Conservation (phyloP, 2,797 vertebrate genomes). For the Cheirogaleus major region DNA sequence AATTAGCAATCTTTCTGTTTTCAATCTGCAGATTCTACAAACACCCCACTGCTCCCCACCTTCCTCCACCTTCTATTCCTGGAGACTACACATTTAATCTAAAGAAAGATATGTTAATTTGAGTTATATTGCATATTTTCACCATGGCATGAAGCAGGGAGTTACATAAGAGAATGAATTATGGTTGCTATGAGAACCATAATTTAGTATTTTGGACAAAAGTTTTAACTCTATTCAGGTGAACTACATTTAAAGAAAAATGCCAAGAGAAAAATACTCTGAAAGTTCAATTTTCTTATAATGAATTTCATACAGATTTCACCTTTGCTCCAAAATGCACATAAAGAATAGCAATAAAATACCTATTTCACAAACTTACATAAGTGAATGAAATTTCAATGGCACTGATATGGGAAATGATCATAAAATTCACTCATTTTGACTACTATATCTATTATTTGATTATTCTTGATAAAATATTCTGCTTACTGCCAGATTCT, state of each 20-base stretch:
- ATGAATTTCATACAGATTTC: constrained; percentile 2
- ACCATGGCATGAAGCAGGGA: neutral
- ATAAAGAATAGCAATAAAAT: constrained; percentile 40
- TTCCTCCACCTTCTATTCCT: neutral
- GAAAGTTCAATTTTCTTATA: neutral
- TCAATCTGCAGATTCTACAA: neutral
- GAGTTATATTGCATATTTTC: constrained; percentile 33
- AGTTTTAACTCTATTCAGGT: constrained; percentile 50
- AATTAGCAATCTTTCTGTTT: neutral
- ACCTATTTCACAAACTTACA: neutral
- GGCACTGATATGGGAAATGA: neutral
- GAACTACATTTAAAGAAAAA: constrained; percentile 38
- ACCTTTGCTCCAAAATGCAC: constrained; percentile 2
- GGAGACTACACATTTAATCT: constrained; percentile 39
- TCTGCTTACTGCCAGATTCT: neutral
- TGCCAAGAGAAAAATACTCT: neutral
- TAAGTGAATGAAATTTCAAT: neutral
- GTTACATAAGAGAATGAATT: constrained; percentile 61
- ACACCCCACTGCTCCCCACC: neutral
- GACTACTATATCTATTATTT: neutral
- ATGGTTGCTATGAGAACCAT: constrained; percentile 51
- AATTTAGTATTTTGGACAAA: constrained; percentile 55
- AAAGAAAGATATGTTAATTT: neutral
- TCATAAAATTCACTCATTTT: neutral
- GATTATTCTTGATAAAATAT: neutral